These are phyloP conservation scores for Drosophila melanosoma DNA, from an alignment of 2,888 invertebrate genomes.

Conservation along the genomic window DNA sequence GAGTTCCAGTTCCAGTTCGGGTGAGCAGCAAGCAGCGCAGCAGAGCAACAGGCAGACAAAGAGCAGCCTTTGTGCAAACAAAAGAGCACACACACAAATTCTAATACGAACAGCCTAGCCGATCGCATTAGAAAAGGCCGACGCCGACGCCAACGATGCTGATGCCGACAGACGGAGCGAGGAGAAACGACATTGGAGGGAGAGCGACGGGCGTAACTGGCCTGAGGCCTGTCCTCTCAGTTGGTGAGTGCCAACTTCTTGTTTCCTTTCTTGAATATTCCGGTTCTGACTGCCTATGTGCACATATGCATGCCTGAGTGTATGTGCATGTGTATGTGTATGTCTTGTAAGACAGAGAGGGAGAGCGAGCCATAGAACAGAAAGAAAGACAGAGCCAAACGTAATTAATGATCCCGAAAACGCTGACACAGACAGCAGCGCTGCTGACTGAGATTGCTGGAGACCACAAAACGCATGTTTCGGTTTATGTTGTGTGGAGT, in stretches of 20 bases:
- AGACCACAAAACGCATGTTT: constrained; percentile 68
- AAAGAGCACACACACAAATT: constrained; percentile 27
- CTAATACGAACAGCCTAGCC: constrained; percentile 55
- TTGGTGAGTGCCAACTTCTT: constrained; percentile 66
- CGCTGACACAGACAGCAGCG: constrained; percentile 58
- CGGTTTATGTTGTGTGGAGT: constrained; percentile 37
- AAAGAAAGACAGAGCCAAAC: constrained; percentile 48
- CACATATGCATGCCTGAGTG: not conserved
- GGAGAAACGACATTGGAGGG: constrained; percentile 27
- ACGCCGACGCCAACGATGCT: not conserved
- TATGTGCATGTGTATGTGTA: not conserved
- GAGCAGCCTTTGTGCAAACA: constrained; percentile 67
- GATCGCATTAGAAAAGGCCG: constrained; percentile 53
- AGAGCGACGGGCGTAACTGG: constrained; percentile 27
- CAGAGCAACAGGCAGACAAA: constrained; percentile 46
- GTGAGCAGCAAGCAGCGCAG: not conserved
- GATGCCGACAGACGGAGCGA: not conserved
- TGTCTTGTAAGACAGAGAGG: constrained; percentile 3
- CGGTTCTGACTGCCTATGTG: constrained; percentile 60
- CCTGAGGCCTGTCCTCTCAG: constrained; percentile 36
- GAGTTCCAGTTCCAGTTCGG: not conserved
- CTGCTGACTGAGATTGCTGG: constrained; percentile 35
- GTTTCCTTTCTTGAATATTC: constrained; percentile 77
- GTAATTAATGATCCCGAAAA: constrained; percentile 81
- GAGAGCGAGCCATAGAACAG: not conserved